Evolutionary conservation across 1,140 invertebrate genomes (phyloP).

Genomic region (Hermetia illucens): DNA sequence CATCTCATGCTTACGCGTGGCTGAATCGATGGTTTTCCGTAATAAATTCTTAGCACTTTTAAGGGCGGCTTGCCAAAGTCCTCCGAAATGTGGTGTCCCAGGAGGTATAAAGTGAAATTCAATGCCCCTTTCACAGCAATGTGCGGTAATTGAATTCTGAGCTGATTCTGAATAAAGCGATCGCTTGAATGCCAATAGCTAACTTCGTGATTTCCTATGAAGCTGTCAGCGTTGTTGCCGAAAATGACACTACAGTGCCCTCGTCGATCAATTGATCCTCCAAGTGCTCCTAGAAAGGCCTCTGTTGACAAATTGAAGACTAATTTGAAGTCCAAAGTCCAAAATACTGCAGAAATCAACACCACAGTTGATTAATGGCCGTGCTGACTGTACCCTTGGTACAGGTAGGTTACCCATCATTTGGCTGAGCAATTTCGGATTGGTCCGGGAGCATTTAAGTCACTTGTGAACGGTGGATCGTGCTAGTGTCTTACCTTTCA

Average conservation of each 20-base stretch:
- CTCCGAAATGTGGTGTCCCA: slow-evolving; percentile 17
- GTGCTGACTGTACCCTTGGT: slow-evolving; percentile 5
- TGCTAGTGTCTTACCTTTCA: no score
- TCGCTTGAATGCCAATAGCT: not conserved
- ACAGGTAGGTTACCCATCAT: slow-evolving; percentile 13
- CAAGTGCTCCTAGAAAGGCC: slow-evolving; percentile 7
- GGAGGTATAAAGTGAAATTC: slow-evolving; percentile 23
- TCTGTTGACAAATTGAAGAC: slow-evolving; percentile 8
- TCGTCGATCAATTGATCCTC: slow-evolving; percentile 7
- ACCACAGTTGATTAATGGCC: slow-evolving; percentile 7
- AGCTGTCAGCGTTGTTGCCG: not conserved
- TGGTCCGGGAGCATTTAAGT: not conserved
- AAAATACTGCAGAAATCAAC: slow-evolving; percentile 10
- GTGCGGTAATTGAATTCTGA: not conserved
- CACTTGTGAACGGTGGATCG: no score
- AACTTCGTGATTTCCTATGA: not conserved
- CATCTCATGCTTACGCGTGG: slow-evolving; percentile 12
- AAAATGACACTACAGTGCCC: slow-evolving; percentile 3
- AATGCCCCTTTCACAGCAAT: slow-evolving; percentile 6
- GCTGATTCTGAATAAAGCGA: not conserved
- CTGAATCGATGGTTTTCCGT: slow-evolving; percentile 6
- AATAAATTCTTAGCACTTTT: slow-evolving; percentile 13
- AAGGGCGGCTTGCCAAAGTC: slow-evolving; percentile 20
- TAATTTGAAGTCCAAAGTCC: slow-evolving; percentile 12
- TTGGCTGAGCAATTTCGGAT: slow-evolving; percentile 1